Evolutionary conservation across 2,113 vertebrate genomes (phyloP), one percentile per base, ranked within the genome.

Genomic region (Platysternon megacephalum): DNA sequence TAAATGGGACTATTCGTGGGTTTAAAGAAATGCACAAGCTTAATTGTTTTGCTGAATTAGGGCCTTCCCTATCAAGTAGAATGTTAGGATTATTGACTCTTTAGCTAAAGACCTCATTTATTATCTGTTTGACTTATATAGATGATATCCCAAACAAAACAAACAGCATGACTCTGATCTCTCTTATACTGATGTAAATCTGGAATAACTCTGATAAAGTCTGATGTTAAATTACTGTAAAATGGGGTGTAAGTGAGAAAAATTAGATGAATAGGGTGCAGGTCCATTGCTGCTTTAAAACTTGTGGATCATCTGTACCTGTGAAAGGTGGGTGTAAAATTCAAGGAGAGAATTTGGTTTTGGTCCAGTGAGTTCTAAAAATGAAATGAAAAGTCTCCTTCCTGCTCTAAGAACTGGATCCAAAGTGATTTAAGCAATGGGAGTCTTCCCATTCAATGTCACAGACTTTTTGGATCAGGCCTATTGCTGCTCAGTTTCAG

Each of bases 81-180:
- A 53, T n/a, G 48, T 46, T 6, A 9, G 17, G 32, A 2, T 0
- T 4, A 79, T 78, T 85, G 53, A 55, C 26, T 26, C 42, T 65
- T 74, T 80, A 44, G 42, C 22, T 49, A 61, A 80, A 78, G 11
- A 3, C 49, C 0, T 0, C 1, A 5, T 90, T 65, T 26, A 2
- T 89, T 74, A 22, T 83, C 58, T 19, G 5, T 14, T 28, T 26
- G 86, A 21, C 13, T 55, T 76, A 44, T 42, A 42, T 14, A 76
- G 11, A 44, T n/a, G 29, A 61, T 68, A 68, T 21, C 35, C 35
- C 35, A 68, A 46, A 44, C 42, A 48, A 91, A 91, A 53, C 5
- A 56, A 46, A 53, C 1, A 6, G 14, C 2, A 24, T n/a, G 58
- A 2, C 49, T 9, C 51, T 0, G 0, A 55, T 55, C 46, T 65